Base-by-base conservation (phyloP, 2,888 invertebrate genomes). In the Drosophila ezoana region DNA sequence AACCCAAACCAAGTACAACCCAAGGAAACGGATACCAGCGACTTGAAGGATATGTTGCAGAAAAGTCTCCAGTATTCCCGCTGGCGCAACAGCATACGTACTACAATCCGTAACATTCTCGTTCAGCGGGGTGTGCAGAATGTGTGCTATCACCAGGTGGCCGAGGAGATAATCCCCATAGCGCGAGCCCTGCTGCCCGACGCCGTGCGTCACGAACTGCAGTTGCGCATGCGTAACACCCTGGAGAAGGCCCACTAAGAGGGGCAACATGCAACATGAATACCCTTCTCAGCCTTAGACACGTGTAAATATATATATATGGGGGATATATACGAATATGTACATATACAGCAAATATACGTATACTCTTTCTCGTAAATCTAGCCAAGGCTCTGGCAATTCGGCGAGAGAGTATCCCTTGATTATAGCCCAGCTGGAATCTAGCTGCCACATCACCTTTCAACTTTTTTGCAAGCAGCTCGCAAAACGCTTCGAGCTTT, bases 41-140 rank as follows among this genome's bases (percentile, higher is more conserved):
- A 3, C 0, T 94, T 96, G 58, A 96, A 95, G 89, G 96, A 97
- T 92, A 93, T 96, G 54, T 93, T 97, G 44, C 93, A 96, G 76
- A 94, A 95, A 59, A 93, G 97, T 62, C 93, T 98, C 56, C 95
- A 96, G 47, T 98, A 98, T 92, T 97, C 97, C 92, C 98, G 98
- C 1, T 98, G 98, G 98, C 94, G 96, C 85, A 98, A 98, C 91
- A 96, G 98, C 93, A 95, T 98, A 0, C 95, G 96, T 90, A 93
- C 96, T 89, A 94, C 97, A 62, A 97, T 97, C 89, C 94, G 97
- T 81, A 96, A 97, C 91, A 94, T 95, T 14, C 95, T 98, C 2
- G 95, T 96, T 85, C 96, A 97, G 91, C 96, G 96, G 45, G 83
- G 76, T 1, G 73, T 72, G 0, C 6, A 8, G 28, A 93, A 94